These are phyloP conservation scores for Glyptemys insculpta DNA, from an alignment of 2,797 vertebrate species.

Conservation along the genomic window DNA sequence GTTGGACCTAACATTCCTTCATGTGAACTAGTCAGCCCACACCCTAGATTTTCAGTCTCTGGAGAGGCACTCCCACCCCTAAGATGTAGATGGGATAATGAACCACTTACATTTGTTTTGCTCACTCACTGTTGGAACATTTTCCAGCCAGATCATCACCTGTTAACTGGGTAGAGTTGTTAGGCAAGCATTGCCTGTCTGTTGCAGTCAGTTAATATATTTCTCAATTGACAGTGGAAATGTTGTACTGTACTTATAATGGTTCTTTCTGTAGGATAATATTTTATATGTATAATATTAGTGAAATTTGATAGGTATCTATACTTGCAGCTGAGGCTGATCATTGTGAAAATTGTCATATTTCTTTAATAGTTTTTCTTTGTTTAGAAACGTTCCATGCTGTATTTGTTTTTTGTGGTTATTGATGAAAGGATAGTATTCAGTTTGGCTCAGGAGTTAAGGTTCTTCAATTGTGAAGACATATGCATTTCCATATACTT, in stretches of 20 bases:
- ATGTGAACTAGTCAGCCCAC: neutral
- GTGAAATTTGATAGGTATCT: neutral
- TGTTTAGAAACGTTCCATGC: neutral
- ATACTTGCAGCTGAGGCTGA: neutral
- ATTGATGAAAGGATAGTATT: neutral
- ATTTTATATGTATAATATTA: neutral
- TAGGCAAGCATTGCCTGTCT: neutral
- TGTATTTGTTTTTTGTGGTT: neutral
- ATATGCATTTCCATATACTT: accelerated
- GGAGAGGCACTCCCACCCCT: neutral
- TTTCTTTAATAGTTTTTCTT: neutral
- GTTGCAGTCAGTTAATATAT: neutral
- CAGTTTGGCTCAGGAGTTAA: neutral
- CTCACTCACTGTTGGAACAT: too few relatives aligned
- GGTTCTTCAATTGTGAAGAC: neutral
- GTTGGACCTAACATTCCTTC: neutral
- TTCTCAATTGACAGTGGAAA: accelerated
- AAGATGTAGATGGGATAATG: neutral
- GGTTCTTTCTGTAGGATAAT: neutral
- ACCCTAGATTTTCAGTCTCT: neutral
- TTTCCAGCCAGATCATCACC: neutral
- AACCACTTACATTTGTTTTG: neutral
- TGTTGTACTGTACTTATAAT: neutral
- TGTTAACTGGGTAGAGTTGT: neutral
- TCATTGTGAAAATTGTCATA: neutral